phyloP scores from a whole-genome alignment of 35 echinoderm and acorn worm genomes.

The Eucidaris tribuloides region DNA sequence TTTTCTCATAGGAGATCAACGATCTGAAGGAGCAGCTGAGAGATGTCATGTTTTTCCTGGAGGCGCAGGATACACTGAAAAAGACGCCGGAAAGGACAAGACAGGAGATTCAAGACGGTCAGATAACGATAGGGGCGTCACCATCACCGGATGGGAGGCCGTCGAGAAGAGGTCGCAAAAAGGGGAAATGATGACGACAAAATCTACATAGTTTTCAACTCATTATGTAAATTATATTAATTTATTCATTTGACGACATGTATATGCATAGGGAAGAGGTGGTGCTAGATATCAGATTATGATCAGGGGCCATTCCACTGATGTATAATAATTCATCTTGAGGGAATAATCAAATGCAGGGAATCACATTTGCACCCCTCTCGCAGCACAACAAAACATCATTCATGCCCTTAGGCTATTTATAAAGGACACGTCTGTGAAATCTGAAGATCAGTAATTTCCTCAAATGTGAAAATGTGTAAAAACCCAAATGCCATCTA shows the following conservation, averaged over 20 bases:
- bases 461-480: too few species aligned
- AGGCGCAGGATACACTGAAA: conserved; percentile 81
- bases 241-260: too few species aligned
- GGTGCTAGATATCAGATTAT: neutral
- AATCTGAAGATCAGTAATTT: too few species aligned
- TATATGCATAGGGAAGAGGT: neutral
- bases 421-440: too few species aligned
- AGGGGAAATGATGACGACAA: conserved; percentile 49
- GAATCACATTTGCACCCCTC: too few species aligned
- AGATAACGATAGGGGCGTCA: conserved; percentile 69
- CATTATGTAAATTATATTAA: too few species aligned
- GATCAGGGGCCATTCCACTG: neutral
- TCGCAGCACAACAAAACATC: too few species aligned
- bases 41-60: conserved; percentile 93
- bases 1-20: conserved; percentile 65
- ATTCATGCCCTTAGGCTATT: too few species aligned
- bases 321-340: neutral
- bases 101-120: conserved; percentile 94
- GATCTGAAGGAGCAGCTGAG: conserved; percentile 89
- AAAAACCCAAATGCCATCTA: too few species aligned
- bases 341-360: neutral
- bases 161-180: conserved; percentile 70
- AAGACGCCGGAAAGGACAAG: conserved; percentile 70
- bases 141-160: conserved; percentile 43
- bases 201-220: too few species aligned